phyloP scores from a whole-genome alignment of 2,797 vertebrate genomes.

The Mareca strepera region DNA sequence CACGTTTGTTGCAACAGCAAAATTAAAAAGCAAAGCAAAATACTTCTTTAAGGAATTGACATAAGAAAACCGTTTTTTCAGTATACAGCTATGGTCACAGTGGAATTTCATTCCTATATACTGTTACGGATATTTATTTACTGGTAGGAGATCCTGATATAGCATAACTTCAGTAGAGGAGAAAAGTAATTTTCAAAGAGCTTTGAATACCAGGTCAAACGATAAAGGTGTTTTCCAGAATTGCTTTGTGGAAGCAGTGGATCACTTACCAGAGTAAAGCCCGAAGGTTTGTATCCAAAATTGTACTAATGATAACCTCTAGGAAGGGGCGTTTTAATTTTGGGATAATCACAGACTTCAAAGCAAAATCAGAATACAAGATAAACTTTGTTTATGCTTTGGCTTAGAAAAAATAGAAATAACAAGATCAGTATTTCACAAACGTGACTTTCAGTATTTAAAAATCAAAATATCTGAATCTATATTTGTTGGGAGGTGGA shows the following conservation, averaged over 20 bases:
- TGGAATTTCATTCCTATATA: neutral
- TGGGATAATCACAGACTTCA: neutral
- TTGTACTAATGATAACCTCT: neutral
- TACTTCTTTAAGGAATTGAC: neutral
- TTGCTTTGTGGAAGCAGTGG: neutral
- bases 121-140: neutral
- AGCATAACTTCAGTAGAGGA: neutral
- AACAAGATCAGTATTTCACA: neutral
- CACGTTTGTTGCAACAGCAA: neutral
- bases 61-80: neutral
- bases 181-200: neutral
- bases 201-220: neutral
- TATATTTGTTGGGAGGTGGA: neutral
- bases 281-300: neutral
- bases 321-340: neutral
- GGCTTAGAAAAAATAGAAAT: neutral
- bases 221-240: neutral
- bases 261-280: neutral
- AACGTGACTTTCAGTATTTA: neutral
- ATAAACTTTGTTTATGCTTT: neutral
- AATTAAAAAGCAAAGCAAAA: neutral
- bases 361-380: neutral
- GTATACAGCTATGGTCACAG: fast-evolving
- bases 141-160: neutral
- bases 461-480: neutral